Conservation (phyloP, 1,140 invertebrate species). For the Zaprionus ghesquierei region DNA sequence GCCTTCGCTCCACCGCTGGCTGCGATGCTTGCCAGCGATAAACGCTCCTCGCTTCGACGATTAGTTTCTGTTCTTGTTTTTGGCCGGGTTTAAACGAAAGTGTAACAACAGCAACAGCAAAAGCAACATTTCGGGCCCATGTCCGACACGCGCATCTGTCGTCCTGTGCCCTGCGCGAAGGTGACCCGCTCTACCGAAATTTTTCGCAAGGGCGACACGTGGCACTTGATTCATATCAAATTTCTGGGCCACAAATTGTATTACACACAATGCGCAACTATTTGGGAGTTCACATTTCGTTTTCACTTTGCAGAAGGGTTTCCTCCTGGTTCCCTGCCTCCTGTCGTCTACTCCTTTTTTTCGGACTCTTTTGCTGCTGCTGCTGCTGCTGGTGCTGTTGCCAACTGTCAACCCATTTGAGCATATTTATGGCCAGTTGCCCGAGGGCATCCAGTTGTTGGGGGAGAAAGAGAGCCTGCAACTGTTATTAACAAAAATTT, state of each 20-base stretch:
- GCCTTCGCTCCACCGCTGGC: neutral
- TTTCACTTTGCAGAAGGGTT: slow-evolving; percentile 48
- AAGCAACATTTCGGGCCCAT: slow-evolving; percentile 35
- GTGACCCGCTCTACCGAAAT: slow-evolving; percentile 3
- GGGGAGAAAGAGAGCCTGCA: slow-evolving; percentile 34
- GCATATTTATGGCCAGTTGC: slow-evolving; percentile 72
- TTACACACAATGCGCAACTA: slow-evolving; percentile 53
- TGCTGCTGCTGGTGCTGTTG: too few species aligned
- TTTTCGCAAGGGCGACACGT: slow-evolving; percentile 70
- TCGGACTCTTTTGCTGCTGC: slow-evolving; percentile 20
- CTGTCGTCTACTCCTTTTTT: neutral
- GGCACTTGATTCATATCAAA: slow-evolving; percentile 80
- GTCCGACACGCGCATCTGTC: slow-evolving; percentile 74
- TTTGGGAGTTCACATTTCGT: slow-evolving; percentile 69
- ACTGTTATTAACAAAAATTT: slow-evolving; percentile 77
- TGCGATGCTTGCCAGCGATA: slow-evolving; percentile 65
- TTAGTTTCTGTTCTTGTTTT: slow-evolving; percentile 55
- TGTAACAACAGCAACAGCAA: slow-evolving; percentile 49
- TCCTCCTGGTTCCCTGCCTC: slow-evolving; percentile 4
- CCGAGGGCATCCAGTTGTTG: slow-evolving; percentile 36
- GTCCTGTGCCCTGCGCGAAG: slow-evolving; percentile 18
- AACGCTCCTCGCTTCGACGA: slow-evolving; percentile 57
- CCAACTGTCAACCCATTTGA: slow-evolving; percentile 75
- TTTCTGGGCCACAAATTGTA: slow-evolving; percentile 67
- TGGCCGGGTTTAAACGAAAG: slow-evolving; percentile 61